These are phyloP conservation scores for Drosophila demipolita DNA, from an alignment of 2,888 invertebrate species.

Conservation along the genomic window DNA sequence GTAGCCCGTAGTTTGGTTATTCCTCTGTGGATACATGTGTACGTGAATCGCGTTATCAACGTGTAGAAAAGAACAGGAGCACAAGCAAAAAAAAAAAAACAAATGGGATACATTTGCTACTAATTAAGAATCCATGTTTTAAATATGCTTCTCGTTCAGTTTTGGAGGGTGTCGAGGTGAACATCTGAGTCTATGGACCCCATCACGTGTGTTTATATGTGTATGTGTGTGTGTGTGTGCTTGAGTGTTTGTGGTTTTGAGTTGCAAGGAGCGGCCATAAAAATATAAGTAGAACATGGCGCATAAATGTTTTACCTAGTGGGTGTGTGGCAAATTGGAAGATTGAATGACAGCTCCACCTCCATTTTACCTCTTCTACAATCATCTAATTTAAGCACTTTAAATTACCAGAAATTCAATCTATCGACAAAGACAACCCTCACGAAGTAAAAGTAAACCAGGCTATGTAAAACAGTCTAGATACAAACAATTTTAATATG, in stretches of 20 bases:
- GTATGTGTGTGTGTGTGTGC: slow-evolving; percentile 18
- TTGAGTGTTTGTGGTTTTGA: slow-evolving; percentile 59
- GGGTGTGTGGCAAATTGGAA: slow-evolving; percentile 33
- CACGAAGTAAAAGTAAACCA: neutral
- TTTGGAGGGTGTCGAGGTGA: slow-evolving; percentile 37
- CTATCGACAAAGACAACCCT: neutral
- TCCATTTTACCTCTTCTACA: slow-evolving; percentile 37
- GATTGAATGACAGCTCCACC: slow-evolving; percentile 68
- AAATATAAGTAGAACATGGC: slow-evolving; percentile 80
- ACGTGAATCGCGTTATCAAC: slow-evolving; percentile 65
- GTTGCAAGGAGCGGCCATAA: slow-evolving; percentile 72
- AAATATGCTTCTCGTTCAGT: slow-evolving; percentile 70
- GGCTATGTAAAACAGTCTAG: neutral
- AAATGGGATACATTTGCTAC: slow-evolving; percentile 79
- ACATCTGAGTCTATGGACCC: slow-evolving; percentile 32
- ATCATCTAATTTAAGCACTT: slow-evolving; percentile 27
- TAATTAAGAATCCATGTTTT: slow-evolving; percentile 84
- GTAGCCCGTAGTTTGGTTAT: slow-evolving; percentile 46
- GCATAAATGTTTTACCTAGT: slow-evolving; percentile 71
- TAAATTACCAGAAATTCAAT: slow-evolving; percentile 51
- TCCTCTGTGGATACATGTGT: slow-evolving; percentile 54
- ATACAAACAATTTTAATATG: slow-evolving; percentile 15
- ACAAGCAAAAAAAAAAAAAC: slow-evolving; percentile 47
- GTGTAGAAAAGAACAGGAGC: slow-evolving; percentile 33
- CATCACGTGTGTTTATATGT: slow-evolving; percentile 11